phyloP scores from a whole-genome alignment of 2,888 invertebrate genomes.

The Caenorhabditis zanzibari region DNA sequence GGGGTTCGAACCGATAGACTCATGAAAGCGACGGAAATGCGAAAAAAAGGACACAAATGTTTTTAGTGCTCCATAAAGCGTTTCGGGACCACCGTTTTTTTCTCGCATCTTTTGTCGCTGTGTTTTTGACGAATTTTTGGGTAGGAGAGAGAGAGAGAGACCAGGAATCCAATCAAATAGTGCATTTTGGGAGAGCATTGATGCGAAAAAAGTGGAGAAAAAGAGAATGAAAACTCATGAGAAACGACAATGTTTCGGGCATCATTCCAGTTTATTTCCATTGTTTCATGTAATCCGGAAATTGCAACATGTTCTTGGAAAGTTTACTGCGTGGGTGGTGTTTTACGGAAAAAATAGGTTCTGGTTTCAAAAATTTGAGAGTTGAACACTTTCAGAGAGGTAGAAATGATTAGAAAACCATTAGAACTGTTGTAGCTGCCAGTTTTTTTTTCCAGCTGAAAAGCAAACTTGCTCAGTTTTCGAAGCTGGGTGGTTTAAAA shows the following conservation, averaged over 20 bases:
- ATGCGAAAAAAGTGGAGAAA: conserved; percentile 32
- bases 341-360: not conserved
- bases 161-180: conserved; percentile 54
- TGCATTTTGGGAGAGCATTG: conserved; percentile 38
- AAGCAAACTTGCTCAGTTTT: no score
- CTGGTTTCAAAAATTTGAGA: no score
- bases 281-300: conserved; percentile 22
- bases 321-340: not conserved
- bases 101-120: conserved; percentile 13
- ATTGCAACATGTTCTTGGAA: not conserved
- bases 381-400: no score
- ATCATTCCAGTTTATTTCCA: not conserved
- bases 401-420: no score
- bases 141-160: not conserved
- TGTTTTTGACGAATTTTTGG: conserved; percentile 26
- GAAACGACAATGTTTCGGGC: conserved; percentile 5
- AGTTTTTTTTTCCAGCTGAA: no score
- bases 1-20: conserved; percentile 3
- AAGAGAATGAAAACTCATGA: conserved; percentile 30
- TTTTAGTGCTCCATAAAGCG: conserved; percentile 57
- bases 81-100: conserved; percentile 15
- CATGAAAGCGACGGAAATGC: conserved; percentile 34
- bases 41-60: conserved; percentile 50
- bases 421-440: no score
- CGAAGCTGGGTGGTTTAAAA: no score